Evolutionary conservation across 2,888 invertebrate species (phyloP).

Genomic region (Leuctra nigra): DNA sequence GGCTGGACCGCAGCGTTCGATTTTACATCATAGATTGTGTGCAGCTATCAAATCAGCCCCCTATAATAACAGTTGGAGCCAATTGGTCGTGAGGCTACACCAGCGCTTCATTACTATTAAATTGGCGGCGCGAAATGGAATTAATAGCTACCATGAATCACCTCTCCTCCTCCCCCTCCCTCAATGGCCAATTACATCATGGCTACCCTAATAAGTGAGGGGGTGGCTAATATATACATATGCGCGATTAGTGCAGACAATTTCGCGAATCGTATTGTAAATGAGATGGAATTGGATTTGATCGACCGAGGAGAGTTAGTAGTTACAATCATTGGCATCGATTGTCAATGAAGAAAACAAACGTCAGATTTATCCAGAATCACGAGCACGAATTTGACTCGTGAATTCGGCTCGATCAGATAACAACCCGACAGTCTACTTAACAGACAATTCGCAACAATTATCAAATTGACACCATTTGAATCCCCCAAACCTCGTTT

Average conservation of each 20-base stretch:
- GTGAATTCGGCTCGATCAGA: no score
- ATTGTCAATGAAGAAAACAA: neutral
- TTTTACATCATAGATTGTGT: neutral
- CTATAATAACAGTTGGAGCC: slow-evolving; percentile 9
- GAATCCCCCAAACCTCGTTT: neutral
- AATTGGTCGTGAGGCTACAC: slow-evolving; percentile 6
- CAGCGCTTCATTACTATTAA: slow-evolving; percentile 30
- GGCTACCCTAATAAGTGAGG: neutral
- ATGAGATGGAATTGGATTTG: neutral
- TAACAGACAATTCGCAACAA: slow-evolving; percentile 5
- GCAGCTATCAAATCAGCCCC: slow-evolving; percentile 4
- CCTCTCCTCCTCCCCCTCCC: slow-evolving; percentile 22
- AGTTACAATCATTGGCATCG: slow-evolving; percentile 5
- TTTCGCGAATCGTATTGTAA: slow-evolving; percentile 6
- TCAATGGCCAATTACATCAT: slow-evolving; percentile 19
- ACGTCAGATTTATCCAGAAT: neutral
- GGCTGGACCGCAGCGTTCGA: neutral
- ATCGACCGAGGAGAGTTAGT: no score
- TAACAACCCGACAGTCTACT: neutral
- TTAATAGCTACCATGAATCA: slow-evolving; percentile 29
- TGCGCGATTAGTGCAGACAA: slow-evolving; percentile 11
- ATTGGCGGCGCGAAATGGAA: slow-evolving; percentile 30
- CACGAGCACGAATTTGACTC: no score
- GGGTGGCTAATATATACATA: slow-evolving; percentile 4
- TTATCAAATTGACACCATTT: slow-evolving; percentile 8